These are phyloP conservation scores for Montipora capitata DNA, from an alignment of 92 coral and sea anemone genomes.

Conservation along the genomic window DNA sequence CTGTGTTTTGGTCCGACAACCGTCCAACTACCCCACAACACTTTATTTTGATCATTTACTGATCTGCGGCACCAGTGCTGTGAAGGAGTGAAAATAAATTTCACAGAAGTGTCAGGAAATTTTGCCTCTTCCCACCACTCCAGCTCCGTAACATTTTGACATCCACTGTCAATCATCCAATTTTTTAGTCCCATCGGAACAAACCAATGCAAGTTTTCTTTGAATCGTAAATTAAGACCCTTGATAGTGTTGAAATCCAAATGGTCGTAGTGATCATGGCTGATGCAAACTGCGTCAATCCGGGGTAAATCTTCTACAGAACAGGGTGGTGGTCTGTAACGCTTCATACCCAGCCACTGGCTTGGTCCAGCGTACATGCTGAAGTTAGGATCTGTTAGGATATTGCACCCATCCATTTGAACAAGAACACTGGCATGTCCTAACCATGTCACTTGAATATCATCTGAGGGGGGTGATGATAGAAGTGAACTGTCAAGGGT, in stretches of 20 bases:
- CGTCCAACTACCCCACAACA: conserved; percentile 97
- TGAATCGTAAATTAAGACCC: conserved; percentile 76
- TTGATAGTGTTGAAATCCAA: conserved; percentile 79
- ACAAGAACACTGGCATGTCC: conserved; percentile 95
- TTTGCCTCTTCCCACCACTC: conserved; percentile 91
- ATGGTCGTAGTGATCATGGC: conserved; percentile 95
- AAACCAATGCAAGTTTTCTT: conserved; percentile 79
- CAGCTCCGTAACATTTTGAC: conserved; percentile 84
- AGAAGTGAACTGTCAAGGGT: conserved; percentile 68
- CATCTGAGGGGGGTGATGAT: conserved; percentile 77
- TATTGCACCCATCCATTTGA: conserved; percentile 89
- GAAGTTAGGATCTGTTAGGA: conserved; percentile 90
- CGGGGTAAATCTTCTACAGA: conserved; percentile 80
- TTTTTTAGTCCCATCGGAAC: conserved; percentile 89
- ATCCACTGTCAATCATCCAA: conserved; percentile 82
- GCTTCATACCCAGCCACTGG: conserved; percentile 70
- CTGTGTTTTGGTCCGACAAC: conserved; percentile 79
- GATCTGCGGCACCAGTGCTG: conserved; percentile 96
- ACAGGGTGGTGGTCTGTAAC: conserved; percentile 94
- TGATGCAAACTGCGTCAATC: conserved; percentile 90
- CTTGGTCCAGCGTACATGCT: conserved; percentile 81
- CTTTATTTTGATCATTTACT: conserved; percentile 83
- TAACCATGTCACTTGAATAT: conserved; percentile 93
- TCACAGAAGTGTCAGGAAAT: conserved; percentile 41
- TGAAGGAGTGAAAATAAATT: conserved; percentile 89